A percentile compares a stretch with the other conserved stretches of the same genome.
Conservation (phyloP, 2,888 invertebrate species). For the Tachina lurida region DNA sequence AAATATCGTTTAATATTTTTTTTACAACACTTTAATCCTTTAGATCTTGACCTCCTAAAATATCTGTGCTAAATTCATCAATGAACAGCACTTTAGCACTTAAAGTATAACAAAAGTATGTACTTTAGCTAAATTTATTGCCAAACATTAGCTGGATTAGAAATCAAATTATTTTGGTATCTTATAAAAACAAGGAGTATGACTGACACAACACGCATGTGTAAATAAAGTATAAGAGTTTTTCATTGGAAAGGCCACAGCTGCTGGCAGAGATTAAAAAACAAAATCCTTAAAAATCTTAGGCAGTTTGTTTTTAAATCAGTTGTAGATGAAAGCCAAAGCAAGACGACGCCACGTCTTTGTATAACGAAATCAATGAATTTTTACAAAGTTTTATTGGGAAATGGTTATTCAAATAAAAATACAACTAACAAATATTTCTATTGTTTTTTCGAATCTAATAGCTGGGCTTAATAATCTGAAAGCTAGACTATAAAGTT, state of each 20-base stretch:
- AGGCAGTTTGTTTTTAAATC: neutral
- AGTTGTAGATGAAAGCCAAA: constrained; percentile 1
- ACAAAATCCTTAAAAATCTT: neutral
- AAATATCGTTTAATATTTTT: neutral
- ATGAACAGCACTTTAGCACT: constrained; percentile 40
- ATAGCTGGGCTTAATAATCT: neutral
- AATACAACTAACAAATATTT: no score
- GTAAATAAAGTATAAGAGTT: constrained; percentile 50
- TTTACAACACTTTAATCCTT: constrained; percentile 16
- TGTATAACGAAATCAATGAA: neutral
- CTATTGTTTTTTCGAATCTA: no score
- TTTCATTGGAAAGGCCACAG: constrained; percentile 37
- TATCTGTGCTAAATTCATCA: constrained; percentile 58
- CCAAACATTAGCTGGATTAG: constrained; percentile 57
- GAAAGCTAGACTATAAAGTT: neutral
- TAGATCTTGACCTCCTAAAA: constrained; percentile 52
- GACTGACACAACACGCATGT: constrained; percentile 13
- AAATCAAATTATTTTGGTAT: constrained; percentile 22
- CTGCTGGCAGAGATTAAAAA: neutral
- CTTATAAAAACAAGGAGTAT: neutral
- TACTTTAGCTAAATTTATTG: constrained; percentile 59
- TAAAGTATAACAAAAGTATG: constrained; percentile 36
- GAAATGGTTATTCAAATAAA: no score
- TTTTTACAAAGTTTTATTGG: neutral
- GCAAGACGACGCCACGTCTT: neutral